Percentiles rank a stretch among this genome's conserved stretches.
phyloP scores from a whole-genome alignment of 1,140 invertebrate species.

The Temnothorax curvispinosus region DNA sequence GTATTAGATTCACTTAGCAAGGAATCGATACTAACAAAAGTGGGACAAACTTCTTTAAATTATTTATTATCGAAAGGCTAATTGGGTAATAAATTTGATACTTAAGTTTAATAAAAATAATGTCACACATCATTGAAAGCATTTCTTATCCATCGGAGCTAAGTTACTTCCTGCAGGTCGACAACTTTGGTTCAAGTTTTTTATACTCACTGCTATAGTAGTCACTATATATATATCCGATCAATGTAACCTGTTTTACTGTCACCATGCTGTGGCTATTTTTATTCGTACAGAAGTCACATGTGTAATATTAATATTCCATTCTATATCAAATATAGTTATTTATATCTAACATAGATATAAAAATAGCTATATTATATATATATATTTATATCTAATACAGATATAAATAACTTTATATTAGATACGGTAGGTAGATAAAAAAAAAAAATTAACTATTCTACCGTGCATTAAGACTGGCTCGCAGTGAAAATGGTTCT shows the following conservation, averaged over 20 bases:
- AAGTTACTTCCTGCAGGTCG: background rate
- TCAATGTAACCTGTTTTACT: constrained; percentile 48
- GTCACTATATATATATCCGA: constrained; percentile 16
- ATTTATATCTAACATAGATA: background rate
- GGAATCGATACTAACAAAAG: background rate
- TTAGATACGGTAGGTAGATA: background rate
- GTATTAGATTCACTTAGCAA: background rate
- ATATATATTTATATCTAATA: background rate
- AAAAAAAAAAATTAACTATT: background rate
- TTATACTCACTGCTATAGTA: constrained; percentile 33
- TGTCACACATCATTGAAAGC: background rate
- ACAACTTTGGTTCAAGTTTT: constrained; percentile 30
- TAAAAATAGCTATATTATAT: background rate
- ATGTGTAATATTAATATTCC: background rate
- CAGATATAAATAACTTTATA: background rate
- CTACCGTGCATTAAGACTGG: background rate
- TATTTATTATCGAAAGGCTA: background rate
- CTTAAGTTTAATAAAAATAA: background rate
- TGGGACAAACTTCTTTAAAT: background rate
- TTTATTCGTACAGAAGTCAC: constrained; percentile 1
- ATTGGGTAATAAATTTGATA: background rate
- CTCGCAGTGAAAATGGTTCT: background rate
- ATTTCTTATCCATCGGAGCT: background rate
- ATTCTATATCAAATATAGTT: background rate
- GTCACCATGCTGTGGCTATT: constrained; percentile 2